Percentiles rank a stretch among this genome's conserved stretches.
These are phyloP conservation scores for Steromphala cineraria DNA, from an alignment of 2,888 invertebrate species.

Conservation along the genomic window DNA sequence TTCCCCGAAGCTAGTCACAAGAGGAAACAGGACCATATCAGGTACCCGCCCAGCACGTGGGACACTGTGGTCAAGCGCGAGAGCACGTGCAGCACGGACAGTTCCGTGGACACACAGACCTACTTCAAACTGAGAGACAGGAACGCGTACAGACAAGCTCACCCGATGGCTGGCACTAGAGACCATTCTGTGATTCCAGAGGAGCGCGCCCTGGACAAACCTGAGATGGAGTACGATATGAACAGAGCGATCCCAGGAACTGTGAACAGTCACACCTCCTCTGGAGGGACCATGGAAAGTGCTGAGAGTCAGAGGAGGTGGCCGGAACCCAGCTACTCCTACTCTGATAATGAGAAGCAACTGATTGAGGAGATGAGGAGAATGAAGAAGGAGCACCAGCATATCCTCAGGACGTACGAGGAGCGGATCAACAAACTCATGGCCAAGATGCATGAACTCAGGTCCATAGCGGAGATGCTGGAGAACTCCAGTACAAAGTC, in stretches of 20 bases:
- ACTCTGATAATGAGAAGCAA: conserved; percentile 73
- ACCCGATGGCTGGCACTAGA: background rate
- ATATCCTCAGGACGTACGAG: conserved; percentile 67
- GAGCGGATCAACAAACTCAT: conserved; percentile 69
- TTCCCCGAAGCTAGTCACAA: conserved; percentile 34
- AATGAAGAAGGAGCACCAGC: conserved; percentile 70
- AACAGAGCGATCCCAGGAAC: conserved; percentile 22
- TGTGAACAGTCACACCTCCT: conserved; percentile 27
- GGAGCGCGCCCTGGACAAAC: conserved; percentile 18
- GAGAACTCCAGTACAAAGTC: conserved; percentile 69
- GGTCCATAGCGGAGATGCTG: conserved; percentile 69
- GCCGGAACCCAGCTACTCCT: conserved; percentile 56
- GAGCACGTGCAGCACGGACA: conserved; percentile 58
- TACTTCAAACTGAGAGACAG: conserved; percentile 49
- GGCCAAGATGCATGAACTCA: conserved; percentile 69
- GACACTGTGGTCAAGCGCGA: conserved; percentile 41
- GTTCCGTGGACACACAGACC: conserved; percentile 54
- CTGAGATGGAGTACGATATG: conserved; percentile 27
- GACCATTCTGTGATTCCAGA: conserved; percentile 40
- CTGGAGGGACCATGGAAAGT: conserved; percentile 26
- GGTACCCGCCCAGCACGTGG: background rate
- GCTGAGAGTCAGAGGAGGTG: conserved; percentile 39
- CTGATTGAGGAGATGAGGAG: conserved; percentile 70
- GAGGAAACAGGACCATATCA: background rate
- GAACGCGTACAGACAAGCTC: conserved; percentile 23